These are phyloP conservation scores for Pangasius larnaudii DNA, from an alignment of 2,797 vertebrate species.

Conservation along the genomic window DNA sequence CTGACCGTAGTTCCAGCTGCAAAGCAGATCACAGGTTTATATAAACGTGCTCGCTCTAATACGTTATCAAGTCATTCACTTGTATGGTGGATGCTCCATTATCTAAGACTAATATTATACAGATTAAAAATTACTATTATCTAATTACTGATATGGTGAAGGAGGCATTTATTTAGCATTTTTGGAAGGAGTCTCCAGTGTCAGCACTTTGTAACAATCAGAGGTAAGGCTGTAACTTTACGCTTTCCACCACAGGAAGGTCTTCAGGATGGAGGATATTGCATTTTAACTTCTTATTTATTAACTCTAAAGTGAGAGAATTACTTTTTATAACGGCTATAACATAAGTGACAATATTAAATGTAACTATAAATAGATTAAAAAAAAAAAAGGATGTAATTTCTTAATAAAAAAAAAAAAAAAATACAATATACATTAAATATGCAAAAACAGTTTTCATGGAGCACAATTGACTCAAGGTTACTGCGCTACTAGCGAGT, in stretches of 20 bases:
- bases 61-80: neutral
- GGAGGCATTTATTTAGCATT: neutral
- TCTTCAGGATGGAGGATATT: neutral
- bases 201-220: neutral
- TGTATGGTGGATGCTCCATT: neutral
- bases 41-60: neutral
- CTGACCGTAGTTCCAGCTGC: neutral
- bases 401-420: neutral
- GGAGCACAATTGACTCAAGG: neutral
- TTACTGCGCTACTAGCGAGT: neutral
- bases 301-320: neutral
- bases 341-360: neutral
- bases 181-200: constrained; percentile 6
- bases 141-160: neutral
- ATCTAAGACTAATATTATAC: neutral
- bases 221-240: too few species aligned
- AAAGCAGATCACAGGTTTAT: neutral
- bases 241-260: neutral
- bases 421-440: neutral
- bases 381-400: neutral
- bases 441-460: neutral
- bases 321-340: neutral
- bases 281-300: neutral
- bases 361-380: neutral
- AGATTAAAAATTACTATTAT: neutral